Evolutionary conservation across 2,888 invertebrate species (phyloP).

Genomic region (Aromia moschata): DNA sequence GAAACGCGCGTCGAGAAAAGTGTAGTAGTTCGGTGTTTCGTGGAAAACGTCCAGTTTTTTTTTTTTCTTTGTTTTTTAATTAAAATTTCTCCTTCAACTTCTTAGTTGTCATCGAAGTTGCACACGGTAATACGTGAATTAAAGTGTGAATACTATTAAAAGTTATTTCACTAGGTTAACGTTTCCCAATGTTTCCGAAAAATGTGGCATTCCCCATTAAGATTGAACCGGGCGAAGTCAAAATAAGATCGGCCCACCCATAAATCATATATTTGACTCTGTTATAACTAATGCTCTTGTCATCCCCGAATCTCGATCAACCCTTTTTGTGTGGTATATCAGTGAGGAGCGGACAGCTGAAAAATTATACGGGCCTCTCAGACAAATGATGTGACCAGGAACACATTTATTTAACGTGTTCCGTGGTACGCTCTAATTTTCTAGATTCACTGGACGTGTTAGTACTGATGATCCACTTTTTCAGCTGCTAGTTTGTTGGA

Average conservation of each 20-base stretch:
- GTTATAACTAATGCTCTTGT: constrained; percentile 38
- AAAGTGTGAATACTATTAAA: too few relatives aligned
- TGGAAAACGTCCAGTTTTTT: too few relatives aligned
- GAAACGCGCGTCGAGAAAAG: too few relatives aligned
- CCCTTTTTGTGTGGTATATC: constrained; percentile 49
- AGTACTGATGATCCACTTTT: constrained; percentile 20
- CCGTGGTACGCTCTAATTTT: constrained; percentile 37
- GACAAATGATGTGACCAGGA: constrained; percentile 55
- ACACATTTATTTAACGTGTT: constrained; percentile 45
- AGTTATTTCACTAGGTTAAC: too few relatives aligned
- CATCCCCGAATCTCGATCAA: constrained; percentile 47
- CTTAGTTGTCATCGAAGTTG: too few relatives aligned
- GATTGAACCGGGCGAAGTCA: constrained; percentile 13
- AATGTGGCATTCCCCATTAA: too few relatives aligned
- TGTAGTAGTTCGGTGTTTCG: too few relatives aligned
- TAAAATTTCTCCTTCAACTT: too few relatives aligned
- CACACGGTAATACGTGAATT: too few relatives aligned
- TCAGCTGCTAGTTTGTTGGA: constrained; percentile 54
- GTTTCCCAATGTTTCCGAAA: too few relatives aligned
- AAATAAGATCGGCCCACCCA: constrained; percentile 19
- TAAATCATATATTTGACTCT: constrained; percentile 23
- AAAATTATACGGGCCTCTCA: constrained; percentile 48
- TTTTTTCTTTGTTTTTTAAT: too few relatives aligned
- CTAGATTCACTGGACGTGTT: constrained; percentile 15
- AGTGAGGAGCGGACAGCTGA: constrained; percentile 49